phyloP scores from a whole-genome alignment of 2,113 vertebrate genomes.

The Gnathonemus longibarbis region DNA sequence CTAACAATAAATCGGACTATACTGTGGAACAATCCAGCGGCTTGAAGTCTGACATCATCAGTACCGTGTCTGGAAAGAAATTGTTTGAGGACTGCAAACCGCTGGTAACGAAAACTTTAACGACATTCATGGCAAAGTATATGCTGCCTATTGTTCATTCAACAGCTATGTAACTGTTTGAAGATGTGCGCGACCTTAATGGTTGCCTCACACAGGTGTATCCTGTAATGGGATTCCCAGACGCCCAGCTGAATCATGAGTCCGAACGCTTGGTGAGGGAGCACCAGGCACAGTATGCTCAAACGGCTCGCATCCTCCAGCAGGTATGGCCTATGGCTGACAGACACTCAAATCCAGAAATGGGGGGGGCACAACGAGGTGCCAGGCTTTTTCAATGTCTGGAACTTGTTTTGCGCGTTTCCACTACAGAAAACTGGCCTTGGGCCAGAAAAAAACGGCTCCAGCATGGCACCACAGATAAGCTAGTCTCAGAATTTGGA shows the following conservation, averaged over 20 bases:
- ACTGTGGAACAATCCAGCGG: slow-evolving; percentile 45
- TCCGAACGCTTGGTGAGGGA: slow-evolving; percentile 58
- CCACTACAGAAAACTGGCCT: neutral
- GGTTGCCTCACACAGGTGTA: slow-evolving; percentile 47
- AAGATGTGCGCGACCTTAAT: neutral
- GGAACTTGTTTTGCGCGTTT: neutral
- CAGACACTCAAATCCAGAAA: neutral
- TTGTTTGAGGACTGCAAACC: slow-evolving; percentile 49
- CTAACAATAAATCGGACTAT: slow-evolving; percentile 46
- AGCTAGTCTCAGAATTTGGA: neutral
- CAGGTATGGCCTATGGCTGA: slow-evolving; percentile 53
- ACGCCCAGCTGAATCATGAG: slow-evolving; percentile 45
- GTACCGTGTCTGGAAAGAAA: slow-evolving; percentile 49
- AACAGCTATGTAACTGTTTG: neutral
- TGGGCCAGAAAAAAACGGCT: neutral
- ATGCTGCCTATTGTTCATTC: neutral
- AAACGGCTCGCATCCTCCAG: slow-evolving; percentile 57
- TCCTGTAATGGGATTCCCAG: slow-evolving; percentile 59
- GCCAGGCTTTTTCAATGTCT: neutral
- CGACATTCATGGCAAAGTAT: neutral
- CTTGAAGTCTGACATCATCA: slow-evolving; percentile 31
- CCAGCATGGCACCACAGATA: neutral
- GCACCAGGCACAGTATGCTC: slow-evolving; percentile 54
- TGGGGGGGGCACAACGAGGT: neutral
- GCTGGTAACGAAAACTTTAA: slow-evolving; percentile 37